A percentile compares a stretch with the other conserved stretches of the same genome.
phyloP scores from a whole-genome alignment of 2,113 vertebrate species.

The Charina bottae region DNA sequence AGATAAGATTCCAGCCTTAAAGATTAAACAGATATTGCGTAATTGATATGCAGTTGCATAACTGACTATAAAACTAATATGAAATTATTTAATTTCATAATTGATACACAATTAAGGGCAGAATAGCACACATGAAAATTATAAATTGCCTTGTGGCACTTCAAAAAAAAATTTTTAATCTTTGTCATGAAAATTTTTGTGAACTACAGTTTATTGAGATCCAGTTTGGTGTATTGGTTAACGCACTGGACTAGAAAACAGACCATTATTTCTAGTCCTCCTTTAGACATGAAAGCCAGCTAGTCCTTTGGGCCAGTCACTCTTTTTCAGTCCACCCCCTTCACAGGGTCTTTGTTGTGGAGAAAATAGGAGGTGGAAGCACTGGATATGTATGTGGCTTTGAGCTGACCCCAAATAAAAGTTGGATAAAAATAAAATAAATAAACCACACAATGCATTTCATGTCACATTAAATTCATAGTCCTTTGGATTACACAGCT shows the following conservation, averaged over 20 bases:
- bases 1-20: constrained; percentile 20
- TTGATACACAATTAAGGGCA: neutral
- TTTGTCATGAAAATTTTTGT: neutral
- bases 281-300: neutral
- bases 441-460: neutral
- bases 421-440: neutral
- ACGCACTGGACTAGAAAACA: neutral
- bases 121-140: neutral
- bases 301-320: neutral
- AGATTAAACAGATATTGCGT: neutral
- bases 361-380: neutral
- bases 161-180: neutral
- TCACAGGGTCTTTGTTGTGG: neutral
- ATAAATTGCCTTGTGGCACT: neutral
- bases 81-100: neutral
- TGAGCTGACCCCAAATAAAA: neutral
- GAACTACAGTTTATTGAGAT: neutral
- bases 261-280: neutral
- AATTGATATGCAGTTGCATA: neutral
- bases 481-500: neutral
- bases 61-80: neutral
- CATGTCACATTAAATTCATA: neutral
- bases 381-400: neutral
- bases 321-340: neutral
- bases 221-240: neutral